Conservation (phyloP, 2,797 vertebrate species). For the Diplodus puntazzo region DNA sequence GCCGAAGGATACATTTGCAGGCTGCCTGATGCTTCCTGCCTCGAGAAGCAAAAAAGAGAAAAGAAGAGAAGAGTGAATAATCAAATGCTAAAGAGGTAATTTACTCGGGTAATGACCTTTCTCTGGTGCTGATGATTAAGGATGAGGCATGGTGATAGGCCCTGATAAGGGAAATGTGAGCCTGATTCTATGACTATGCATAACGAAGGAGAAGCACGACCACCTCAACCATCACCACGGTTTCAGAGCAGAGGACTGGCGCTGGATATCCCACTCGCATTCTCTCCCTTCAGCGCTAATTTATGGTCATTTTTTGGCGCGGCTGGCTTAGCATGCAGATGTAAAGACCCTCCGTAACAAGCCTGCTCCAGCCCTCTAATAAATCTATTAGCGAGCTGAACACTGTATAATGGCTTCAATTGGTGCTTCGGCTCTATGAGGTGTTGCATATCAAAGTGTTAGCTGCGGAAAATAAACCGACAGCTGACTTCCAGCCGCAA, state of each 20-base stretch:
- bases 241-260: constrained; percentile 41
- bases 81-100: constrained; percentile 77
- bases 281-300: constrained; percentile 41
- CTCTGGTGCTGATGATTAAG: constrained; percentile 70
- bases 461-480: constrained; percentile 42
- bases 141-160: constrained; percentile 59
- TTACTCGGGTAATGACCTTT: constrained; percentile 77
- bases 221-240: constrained; percentile 16
- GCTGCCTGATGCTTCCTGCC: constrained; percentile 15
- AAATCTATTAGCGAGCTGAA: constrained; percentile 70
- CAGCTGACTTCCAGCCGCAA: constrained; percentile 37
- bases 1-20: background rate
- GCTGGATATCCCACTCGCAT: constrained; percentile 50
- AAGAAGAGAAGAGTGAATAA: constrained; percentile 55
- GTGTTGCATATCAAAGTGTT: constrained; percentile 64
- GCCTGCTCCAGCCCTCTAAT: constrained; percentile 58
- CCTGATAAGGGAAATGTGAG: constrained; percentile 58
- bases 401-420: constrained; percentile 64
- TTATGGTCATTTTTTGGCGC: constrained; percentile 52
- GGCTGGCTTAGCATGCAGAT: constrained; percentile 49
- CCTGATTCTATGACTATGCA: constrained; percentile 53
- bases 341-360: constrained; percentile 61
- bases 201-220: constrained; percentile 22
- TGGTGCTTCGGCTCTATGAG: constrained; percentile 58
- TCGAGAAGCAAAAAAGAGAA: constrained; percentile 23